Conservation (phyloP, 2,113 vertebrate genomes). For the Chaenogobius annularis region DNA sequence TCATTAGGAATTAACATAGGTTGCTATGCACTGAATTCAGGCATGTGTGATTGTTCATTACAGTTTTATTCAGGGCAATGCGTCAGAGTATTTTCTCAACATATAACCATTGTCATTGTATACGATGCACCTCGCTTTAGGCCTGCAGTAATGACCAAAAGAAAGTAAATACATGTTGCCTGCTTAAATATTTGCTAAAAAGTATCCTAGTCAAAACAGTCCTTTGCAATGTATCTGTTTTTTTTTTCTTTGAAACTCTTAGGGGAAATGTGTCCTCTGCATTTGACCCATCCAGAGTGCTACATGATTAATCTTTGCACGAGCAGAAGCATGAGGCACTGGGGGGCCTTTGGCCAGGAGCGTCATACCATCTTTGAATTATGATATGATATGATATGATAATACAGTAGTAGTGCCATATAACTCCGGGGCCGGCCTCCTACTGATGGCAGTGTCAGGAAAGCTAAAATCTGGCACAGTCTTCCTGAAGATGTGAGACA, state of each 20-base stretch:
- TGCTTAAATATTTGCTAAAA: neutral
- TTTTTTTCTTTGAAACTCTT: neutral
- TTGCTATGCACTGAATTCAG: neutral
- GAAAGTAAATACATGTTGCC: neutral
- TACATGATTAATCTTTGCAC: neutral
- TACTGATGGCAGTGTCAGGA: too few relatives aligned
- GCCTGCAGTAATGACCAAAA: neutral
- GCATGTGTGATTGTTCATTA: slow-evolving; percentile 7
- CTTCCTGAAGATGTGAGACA: too few relatives aligned
- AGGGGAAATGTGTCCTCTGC: neutral
- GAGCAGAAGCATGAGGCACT: too few relatives aligned
- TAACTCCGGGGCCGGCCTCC: too few relatives aligned
- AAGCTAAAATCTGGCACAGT: too few relatives aligned
- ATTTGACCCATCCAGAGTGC: neutral
- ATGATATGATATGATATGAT: too few relatives aligned
- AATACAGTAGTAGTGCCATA: too few relatives aligned
- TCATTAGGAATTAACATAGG: slow-evolving; percentile 7
- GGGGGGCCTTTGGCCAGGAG: too few relatives aligned
- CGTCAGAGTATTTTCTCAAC: neutral
- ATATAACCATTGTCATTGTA: neutral
- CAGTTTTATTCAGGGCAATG: neutral
- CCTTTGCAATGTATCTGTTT: neutral
- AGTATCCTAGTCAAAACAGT: neutral
- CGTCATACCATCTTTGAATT: too few relatives aligned
- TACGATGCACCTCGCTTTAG: too few relatives aligned